Percentiles rank a stretch among this genome's conserved stretches.
phyloP scores from a whole-genome alignment of 2,797 vertebrate genomes.

The Pangasius djambal region DNA sequence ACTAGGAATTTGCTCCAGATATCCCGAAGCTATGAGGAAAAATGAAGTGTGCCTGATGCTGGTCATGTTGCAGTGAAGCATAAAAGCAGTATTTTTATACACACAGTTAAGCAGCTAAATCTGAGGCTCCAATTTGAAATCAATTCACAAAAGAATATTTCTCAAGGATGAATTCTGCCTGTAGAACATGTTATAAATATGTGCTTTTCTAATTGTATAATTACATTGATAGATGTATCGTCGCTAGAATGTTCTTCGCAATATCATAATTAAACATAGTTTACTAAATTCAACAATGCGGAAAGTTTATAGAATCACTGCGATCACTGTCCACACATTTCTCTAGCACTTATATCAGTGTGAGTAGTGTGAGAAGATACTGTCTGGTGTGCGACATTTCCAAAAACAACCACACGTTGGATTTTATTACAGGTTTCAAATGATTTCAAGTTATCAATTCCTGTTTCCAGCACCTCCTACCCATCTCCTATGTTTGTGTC shows the following conservation, averaged over 20 bases:
- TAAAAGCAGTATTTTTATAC: constrained; percentile 32
- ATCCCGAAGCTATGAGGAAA: constrained; percentile 38
- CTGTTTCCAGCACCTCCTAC: neutral
- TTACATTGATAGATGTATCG: neutral
- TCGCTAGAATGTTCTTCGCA: neutral
- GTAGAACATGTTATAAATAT: neutral
- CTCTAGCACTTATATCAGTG: neutral
- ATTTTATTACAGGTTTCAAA: neutral
- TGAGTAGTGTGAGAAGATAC: neutral
- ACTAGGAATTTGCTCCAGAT: constrained; percentile 18
- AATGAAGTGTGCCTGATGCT: constrained; percentile 41
- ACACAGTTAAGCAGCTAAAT: neutral
- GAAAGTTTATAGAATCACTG: neutral
- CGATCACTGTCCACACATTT: neutral
- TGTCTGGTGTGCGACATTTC: neutral
- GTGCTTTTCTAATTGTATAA: neutral
- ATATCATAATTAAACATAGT: neutral
- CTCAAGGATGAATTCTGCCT: neutral
- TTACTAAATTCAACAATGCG: neutral
- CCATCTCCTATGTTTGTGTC: neutral
- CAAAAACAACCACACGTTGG: neutral
- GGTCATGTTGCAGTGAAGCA: constrained; percentile 18
- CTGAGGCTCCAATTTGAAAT: neutral
- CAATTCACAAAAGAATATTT: neutral
- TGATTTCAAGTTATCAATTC: neutral